Percentiles rank a stretch among this genome's conserved stretches.
Evolutionary conservation across 2,888 invertebrate genomes (phyloP).

Genomic region (Thyatira batis): DNA sequence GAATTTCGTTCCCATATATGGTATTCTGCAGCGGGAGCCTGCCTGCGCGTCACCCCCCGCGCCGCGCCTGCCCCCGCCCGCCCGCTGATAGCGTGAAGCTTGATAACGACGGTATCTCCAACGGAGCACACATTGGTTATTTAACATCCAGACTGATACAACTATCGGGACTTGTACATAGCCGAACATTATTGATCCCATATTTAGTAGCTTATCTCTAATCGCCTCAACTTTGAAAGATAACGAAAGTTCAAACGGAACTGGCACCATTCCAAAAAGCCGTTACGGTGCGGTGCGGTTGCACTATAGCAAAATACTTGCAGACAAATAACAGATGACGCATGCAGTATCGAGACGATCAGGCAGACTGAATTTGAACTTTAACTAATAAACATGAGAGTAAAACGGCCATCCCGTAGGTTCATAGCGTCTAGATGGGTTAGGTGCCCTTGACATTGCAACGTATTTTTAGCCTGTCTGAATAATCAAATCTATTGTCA

Average conservation of each 20-base stretch:
- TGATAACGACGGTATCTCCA: constrained; percentile 65
- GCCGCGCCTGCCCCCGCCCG: constrained; percentile 39
- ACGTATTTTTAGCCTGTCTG: background rate
- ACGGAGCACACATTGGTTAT: constrained; percentile 40
- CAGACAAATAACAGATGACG: background rate
- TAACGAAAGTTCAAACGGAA: constrained; percentile 37
- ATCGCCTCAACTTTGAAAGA: constrained; percentile 15
- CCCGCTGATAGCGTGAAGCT: constrained; percentile 57
- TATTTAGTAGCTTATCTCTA: background rate
- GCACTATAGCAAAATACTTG: background rate
- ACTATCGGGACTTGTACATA: constrained; percentile 8
- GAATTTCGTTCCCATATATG: constrained; percentile 76
- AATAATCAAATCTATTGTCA: background rate
- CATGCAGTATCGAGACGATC: background rate
- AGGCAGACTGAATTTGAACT: background rate
- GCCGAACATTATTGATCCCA: background rate
- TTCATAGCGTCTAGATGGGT: background rate
- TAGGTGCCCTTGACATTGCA: background rate
- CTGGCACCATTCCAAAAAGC: constrained; percentile 47
- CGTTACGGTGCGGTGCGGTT: constrained; percentile 15
- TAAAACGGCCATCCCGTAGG: background rate
- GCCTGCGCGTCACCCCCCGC: constrained; percentile 69
- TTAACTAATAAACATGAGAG: background rate
- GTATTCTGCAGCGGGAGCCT: constrained; percentile 82
- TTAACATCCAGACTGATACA: constrained; percentile 23